Base-by-base conservation (phyloP, 2,888 invertebrate species). In the Globia sparganii region DNA sequence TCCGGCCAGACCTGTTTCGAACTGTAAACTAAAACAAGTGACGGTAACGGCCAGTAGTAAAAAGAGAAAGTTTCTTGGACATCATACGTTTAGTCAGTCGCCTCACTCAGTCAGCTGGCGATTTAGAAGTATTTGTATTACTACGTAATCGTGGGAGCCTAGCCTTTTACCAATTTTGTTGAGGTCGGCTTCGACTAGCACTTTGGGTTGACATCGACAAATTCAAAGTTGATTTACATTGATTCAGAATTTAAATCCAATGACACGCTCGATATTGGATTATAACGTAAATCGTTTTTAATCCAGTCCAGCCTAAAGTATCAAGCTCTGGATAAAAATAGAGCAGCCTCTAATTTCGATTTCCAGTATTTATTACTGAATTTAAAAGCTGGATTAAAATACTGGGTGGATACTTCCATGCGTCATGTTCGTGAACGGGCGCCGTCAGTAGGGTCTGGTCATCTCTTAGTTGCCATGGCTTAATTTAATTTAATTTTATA, bases 1-100 rank as follows among this genome's bases (percentile, higher is more conserved):
- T 67, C 78, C 77, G 72, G 58, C 49, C 68, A 37, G 78, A 88
- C 88, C 88, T 80, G 88, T 88, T 88, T 86, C 31, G 28, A 87
- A 87, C 88, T 87, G 88, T 88, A 84, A 84, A 87, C 75, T 75
- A 73, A 81, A 46, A 73, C 70, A 75, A 72, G 72, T 68, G 80
- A 78, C 67, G 86, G 78, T 77, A 78, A 74, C 84, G 78, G 76
- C 62, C 68, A 28, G 68, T 78, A 73, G 72, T 78, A 82, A 80
- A 71, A 77, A 86, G 87, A 87, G 87, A 87, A 87, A 87, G 87
- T 87, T 75, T 64, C 43, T 75, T 64, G 59, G 61, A 65, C 67
- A 71, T 69, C 78, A 83, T 65, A 83, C 78, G 75, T 76, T 86
- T 75, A 71, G 83, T 75, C 71, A 72, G 81, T 66, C 31, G 71